Conservation (phyloP, 2,113 vertebrate genomes). For the Gasterosteus nipponicus region DNA sequence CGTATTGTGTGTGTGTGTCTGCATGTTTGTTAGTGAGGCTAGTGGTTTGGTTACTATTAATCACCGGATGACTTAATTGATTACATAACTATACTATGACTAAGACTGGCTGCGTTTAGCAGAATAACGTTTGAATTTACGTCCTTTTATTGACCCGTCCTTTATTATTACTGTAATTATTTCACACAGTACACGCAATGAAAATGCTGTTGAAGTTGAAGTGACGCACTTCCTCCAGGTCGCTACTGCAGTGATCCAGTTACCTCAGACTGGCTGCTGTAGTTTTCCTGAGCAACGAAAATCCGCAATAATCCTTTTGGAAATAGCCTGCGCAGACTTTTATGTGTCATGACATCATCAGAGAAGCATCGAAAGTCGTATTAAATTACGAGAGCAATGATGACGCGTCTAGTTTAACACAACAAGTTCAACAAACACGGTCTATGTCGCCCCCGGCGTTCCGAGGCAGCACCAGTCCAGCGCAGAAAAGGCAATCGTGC, state of each 20-base stretch:
- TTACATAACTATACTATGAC: neutral
- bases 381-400: neutral
- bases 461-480: conserved; percentile 13
- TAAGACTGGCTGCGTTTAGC: neutral
- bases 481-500: conserved; percentile 1
- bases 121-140: neutral
- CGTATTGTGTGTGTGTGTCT: neutral
- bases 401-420: conserved; percentile 6
- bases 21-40: neutral
- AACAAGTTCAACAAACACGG: conserved; percentile 47
- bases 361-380: neutral
- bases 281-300: conserved; percentile 2
- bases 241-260: neutral
- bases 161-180: neutral
- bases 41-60: neutral
- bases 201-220: neutral
- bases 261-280: neutral
- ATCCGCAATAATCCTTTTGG: conserved; percentile 13
- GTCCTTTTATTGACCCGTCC: neutral
- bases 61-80: neutral
- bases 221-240: neutral
- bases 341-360: neutral
- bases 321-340: conserved; percentile 2
- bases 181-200: neutral
- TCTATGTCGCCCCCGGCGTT: conserved; percentile 4